These are phyloP conservation scores for Notocelia uddmanniana DNA, from an alignment of 2,888 invertebrate species.

Conservation along the genomic window DNA sequence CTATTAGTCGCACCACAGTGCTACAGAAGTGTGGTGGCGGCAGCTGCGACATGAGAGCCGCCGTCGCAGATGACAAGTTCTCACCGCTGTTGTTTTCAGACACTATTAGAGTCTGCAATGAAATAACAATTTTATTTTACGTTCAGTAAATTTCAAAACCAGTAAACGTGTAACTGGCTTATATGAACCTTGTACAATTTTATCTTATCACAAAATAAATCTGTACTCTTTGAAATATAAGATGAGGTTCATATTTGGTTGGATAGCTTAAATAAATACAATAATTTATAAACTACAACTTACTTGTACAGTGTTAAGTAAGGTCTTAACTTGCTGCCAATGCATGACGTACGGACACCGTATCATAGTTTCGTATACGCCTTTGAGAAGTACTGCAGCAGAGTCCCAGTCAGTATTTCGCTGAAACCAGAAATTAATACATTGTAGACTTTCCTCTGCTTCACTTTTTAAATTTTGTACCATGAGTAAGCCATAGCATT, in stretches of 20 bases:
- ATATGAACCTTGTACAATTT: too few relatives aligned
- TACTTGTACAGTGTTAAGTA: conserved; percentile 95
- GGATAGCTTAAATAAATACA: too few relatives aligned
- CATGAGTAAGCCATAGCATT: too few relatives aligned
- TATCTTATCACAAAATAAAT: background rate
- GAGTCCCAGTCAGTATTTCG: conserved; percentile 99
- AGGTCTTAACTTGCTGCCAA: conserved; percentile 96
- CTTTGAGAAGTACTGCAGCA: conserved; percentile 96
- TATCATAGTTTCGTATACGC: conserved; percentile 96
- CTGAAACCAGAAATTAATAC: conserved; percentile 75
- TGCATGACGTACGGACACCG: conserved; percentile 98
- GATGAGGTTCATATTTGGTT: background rate
- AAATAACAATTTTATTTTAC: background rate
- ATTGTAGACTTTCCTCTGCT: background rate
- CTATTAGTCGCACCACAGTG: conserved; percentile 97
- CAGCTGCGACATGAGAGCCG: conserved; percentile 95
- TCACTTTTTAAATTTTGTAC: background rate
- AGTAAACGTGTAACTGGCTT: too few relatives aligned
- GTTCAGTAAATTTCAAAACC: background rate
- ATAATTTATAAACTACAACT: too few relatives aligned
- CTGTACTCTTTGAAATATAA: background rate
- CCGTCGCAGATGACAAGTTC: conserved; percentile 93
- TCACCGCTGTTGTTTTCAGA: conserved; percentile 90
- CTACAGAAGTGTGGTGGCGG: conserved; percentile 98
- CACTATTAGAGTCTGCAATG: conserved; percentile 90